Conservation (phyloP, 2,888 invertebrate genomes). For the Epirrhoe tristata region DNA sequence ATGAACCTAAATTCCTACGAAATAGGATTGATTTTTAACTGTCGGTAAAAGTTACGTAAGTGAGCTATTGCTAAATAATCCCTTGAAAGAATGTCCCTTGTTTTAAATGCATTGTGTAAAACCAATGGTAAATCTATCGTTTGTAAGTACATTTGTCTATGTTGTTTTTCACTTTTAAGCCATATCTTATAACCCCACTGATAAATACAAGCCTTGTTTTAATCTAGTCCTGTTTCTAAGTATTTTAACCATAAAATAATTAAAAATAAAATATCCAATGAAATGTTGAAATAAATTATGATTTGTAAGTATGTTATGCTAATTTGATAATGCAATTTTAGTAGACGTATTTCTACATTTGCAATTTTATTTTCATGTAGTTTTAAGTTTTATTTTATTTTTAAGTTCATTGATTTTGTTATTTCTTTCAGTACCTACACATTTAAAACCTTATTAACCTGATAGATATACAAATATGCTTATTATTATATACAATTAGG, state of each 20-base stretch:
- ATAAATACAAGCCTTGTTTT: slow-evolving; percentile 30
- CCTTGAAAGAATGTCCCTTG: no score
- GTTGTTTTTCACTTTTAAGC: neutral
- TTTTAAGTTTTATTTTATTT: slow-evolving; percentile 13
- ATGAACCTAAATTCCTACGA: no score
- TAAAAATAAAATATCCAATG: slow-evolving; percentile 4
- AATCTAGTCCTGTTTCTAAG: slow-evolving; percentile 39
- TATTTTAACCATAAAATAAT: slow-evolving; percentile 23
- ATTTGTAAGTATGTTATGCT: neutral
- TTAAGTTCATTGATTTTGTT: neutral
- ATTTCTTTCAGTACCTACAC: no score
- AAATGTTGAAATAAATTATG: slow-evolving; percentile 9
- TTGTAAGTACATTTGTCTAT: no score
- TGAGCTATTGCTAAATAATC: no score
- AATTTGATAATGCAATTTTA: neutral
- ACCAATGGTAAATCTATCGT: no score
- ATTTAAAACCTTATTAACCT: no score
- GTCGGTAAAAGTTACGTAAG: no score
- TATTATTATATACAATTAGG: no score
- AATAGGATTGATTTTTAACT: no score
- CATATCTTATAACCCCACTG: slow-evolving; percentile 13
- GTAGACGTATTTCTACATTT: neutral
- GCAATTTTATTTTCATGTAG: slow-evolving; percentile 10
- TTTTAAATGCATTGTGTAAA: no score
- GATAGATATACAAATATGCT: no score